Evolutionary conservation across 2,113 vertebrate genomes (phyloP), one percentile per base, ranked within the genome.

Genomic region (Semnornis frantzii): DNA sequence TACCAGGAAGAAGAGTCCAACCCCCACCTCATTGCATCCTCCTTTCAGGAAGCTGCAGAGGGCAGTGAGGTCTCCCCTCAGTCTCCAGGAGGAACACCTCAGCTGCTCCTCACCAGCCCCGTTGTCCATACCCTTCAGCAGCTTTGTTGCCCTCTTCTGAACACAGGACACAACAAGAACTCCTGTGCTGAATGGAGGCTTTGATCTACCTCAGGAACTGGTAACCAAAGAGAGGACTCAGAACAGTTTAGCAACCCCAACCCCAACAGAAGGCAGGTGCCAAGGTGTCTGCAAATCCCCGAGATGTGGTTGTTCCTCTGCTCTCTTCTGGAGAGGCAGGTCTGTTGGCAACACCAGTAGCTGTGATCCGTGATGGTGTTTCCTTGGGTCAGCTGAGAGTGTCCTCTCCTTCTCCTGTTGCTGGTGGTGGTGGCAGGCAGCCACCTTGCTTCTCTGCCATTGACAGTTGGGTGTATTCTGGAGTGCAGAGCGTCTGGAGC

Each of bases 401-500:
- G 31, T 84, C 48, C n/a, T 55, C 0, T 71, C 79, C 77, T 58
- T 70, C 37, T 25, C 50, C 50, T 87, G 20, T 63, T 46, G 3
- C 58, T 8, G 55, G 13, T 30, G 82, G 30, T 12, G 66, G 63
- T 94, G 90, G 87, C 88, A 91, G 85, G 50, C 79, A 94, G 92
- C 94, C 92, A 82, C 82, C 34, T 64, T 23, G 13, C 82, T 75
- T 69, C 55, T 58, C 85, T 90, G 92, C 75, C 74, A 62, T 25
- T 37, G 63, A 46, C 74, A 85, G 78, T 33, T 82, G 79, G 79
- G 84, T 42, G 14, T 81, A 19, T 83, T 71, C 62, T 87, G 94
- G 74, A 89, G 74, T 27, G 24, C 17, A 64, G 85, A 64, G 81
- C 77, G 85, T 71, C 65, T 87, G 94, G 75, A 95, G 78, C 87